Conservation (phyloP, 2,888 invertebrate species). For the Habrosyne pyritoides region DNA sequence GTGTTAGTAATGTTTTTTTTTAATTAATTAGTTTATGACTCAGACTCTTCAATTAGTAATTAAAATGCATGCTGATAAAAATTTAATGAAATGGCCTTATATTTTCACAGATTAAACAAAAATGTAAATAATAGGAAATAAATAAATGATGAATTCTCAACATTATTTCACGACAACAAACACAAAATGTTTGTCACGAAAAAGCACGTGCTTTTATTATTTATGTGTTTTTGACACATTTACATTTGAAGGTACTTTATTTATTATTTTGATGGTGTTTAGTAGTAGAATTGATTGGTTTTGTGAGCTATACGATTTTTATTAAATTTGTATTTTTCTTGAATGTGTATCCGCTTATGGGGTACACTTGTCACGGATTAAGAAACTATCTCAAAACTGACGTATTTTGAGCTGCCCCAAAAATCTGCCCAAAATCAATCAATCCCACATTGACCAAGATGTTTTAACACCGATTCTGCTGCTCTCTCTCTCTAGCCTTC, state of each 20-base stretch:
- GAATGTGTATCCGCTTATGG: too few relatives aligned
- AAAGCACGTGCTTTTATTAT: neutral
- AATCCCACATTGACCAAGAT: neutral
- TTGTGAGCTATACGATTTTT: too few relatives aligned
- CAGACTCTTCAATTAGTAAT: neutral
- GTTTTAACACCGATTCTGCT: slow-evolving; percentile 60
- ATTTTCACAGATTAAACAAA: neutral
- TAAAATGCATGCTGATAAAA: neutral
- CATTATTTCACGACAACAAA: neutral
- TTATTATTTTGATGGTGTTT: neutral
- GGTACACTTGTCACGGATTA: too few relatives aligned
- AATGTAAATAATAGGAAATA: neutral
- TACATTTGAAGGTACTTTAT: neutral
- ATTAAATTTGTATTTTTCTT: too few relatives aligned
- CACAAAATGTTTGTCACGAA: neutral
- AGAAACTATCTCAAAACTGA: too few relatives aligned
- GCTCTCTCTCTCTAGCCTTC: slow-evolving; percentile 70
- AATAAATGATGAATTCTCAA: neutral
- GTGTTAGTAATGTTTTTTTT: slow-evolving; percentile 2
- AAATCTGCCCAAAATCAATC: neutral
- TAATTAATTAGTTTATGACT: slow-evolving; percentile 5
- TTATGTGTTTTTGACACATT: neutral
- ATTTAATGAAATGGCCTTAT: neutral
- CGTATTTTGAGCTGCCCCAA: too few relatives aligned
- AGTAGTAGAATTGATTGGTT: neutral